These are phyloP conservation scores for Papilio dardanus DNA, from an alignment of 1,140 invertebrate genomes.

Conservation along the genomic window DNA sequence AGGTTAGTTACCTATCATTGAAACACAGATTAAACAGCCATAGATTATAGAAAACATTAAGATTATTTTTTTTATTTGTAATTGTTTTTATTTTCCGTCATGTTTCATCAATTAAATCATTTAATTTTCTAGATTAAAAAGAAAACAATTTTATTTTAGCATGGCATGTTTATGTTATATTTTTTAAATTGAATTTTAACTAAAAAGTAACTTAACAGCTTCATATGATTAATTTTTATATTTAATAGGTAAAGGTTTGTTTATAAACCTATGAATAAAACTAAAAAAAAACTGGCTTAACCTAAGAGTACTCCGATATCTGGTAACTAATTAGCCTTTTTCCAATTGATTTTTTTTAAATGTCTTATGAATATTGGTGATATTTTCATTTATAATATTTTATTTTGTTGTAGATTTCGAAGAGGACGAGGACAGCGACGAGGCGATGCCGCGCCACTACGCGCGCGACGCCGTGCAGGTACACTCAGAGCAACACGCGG, in stretches of 20 bases:
- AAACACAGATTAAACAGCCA: background rate
- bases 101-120: background rate
- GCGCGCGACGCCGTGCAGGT: constrained; percentile 74
- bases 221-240: background rate
- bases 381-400: too few relatives aligned
- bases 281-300: too few relatives aligned
- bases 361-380: too few relatives aligned
- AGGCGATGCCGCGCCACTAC: constrained; percentile 76
- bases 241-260: background rate
- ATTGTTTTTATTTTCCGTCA: background rate
- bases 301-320: too few relatives aligned
- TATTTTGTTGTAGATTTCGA: constrained; percentile 64
- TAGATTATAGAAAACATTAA: background rate
- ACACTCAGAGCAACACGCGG: background rate
- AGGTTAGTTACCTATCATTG: constrained; percentile 54
- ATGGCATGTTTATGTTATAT: background rate
- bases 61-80: background rate
- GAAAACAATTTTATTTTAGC: constrained; percentile 1
- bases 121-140: constrained; percentile 15
- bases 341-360: too few relatives aligned
- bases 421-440: constrained; percentile 76
- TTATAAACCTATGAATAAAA: background rate
- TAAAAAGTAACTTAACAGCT: background rate
- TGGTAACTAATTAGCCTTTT: too few relatives aligned
- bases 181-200: background rate